Evolutionary conservation across 2,113 vertebrate genomes (phyloP), one percentile per base, ranked within the genome.

Genomic region (Entomyzon cyanotis): DNA sequence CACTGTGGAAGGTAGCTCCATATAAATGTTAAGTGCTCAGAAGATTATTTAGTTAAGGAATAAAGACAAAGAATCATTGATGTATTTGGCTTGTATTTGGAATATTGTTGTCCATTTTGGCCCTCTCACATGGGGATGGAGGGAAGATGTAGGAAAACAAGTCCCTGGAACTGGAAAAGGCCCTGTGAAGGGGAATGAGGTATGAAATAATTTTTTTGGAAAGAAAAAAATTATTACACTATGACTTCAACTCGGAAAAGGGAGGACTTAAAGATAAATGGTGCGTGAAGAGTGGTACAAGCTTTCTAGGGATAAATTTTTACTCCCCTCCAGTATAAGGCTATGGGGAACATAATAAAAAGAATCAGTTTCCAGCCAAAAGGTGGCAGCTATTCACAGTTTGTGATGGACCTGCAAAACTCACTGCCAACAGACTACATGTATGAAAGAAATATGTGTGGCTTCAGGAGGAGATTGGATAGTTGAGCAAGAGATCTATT

Each of bases 341-440:
- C 17, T 12, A n/a, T n/a, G 7, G 2, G 2, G 2, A 21, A 2
- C 69, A 50, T 78, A 37, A 83, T 67, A 53, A 78, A 44, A 49
- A 60, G 24, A 53, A 49, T 41, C 10, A 2, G 2, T 46, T 91
- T 93, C 39, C 16, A 59, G 19, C 9, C 2, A 35, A 50, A 70
- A 58, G 17, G 3, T 46, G 35, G 28, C 25, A 94, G 8, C 33
- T 84, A 2, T 70, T 91, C 41, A 33, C 5, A 25, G 13, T 70
- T 89, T 62, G 22, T 35, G 9, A 12, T 69, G 68, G 30, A 80
- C 31, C 27, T 55, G 17, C 44, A 73, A 62, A 88, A 59, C 33
- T 79, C 2, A 0, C 53, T 73, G 49, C 33, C 59, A 49, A 0
- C 13, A 2, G 25, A 27, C 30, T 81, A 11, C 0, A 1, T 59